Base-by-base conservation (phyloP, 2,888 invertebrate species). In the Calameuta idolon region DNA sequence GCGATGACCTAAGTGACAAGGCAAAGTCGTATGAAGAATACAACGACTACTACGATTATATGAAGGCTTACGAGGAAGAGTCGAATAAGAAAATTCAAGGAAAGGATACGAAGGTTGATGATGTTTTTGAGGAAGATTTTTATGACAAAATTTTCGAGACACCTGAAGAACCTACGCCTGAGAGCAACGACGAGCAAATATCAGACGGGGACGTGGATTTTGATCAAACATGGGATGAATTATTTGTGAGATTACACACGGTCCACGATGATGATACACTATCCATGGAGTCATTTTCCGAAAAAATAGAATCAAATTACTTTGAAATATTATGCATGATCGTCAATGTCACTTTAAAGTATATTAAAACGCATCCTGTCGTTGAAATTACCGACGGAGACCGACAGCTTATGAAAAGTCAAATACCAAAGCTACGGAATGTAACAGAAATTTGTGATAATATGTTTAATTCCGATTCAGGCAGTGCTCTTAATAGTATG, bases 121-220 rank as follows among this genome's bases (percentile, higher is more conserved):
- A 76, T 9, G 76, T 75, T 71, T 40, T 69, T 1, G 12, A 69
- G n/a, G 55, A 76, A 40, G 5, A 15, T 30, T 12, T 73, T 11
- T 69, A 35, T 73, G 73, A 78, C 12, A 76, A 76, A 73, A 23
- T n/a, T 76, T 35, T 69, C 71, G 37, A 15, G n/a, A 23, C 34
- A 1, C 35, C n/a, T 4, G 75, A 76, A 12, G 69, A 78, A 68
- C 33, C 69, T 31, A 12, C 35, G 15, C 12, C 31, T 12, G 31
- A 12, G 5, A 34, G 12, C 1, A 11, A 71, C 5, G 33, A 33
- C 1, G 71, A 71, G 71, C 30, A 9, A 31, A 31, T 33, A 69
- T 30, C 33, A 3, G 30, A 69, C 69, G 69, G 30, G 15, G 69
- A 69, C 15, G 2, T 4, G 5, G 23, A 5, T 5, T 23, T 23